Conservation (phyloP, 1,140 invertebrate species). For the Pemphigus obesinymphae region DNA sequence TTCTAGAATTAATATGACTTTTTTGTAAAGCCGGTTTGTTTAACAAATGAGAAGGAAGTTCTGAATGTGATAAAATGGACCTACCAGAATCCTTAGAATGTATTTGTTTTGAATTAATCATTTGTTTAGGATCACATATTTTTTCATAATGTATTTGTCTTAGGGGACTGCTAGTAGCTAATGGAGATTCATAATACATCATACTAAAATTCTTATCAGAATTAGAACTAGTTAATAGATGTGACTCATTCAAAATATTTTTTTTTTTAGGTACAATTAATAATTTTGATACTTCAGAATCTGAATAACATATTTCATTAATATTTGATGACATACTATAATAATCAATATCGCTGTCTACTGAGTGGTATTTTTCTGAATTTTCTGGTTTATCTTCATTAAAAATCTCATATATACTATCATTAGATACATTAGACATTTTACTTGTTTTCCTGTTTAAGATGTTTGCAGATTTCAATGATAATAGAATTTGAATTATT, state of each 20-base stretch:
- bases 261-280: background rate
- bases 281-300: background rate
- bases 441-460: background rate
- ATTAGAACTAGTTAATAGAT: background rate
- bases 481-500: no score
- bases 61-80: background rate
- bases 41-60: background rate
- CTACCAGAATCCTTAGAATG: background rate
- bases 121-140: background rate
- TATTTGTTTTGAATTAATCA: background rate
- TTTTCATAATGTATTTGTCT: background rate
- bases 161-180: conserved; percentile 3
- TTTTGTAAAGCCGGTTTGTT: background rate
- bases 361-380: background rate
- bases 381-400: background rate
- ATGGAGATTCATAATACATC: background rate
- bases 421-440: background rate
- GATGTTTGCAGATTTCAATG: background rate
- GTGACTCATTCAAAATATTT: background rate
- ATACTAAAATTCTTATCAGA: background rate
- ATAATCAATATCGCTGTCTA: background rate
- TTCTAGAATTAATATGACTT: no score
- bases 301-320: background rate
- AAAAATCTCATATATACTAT: background rate
- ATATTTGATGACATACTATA: background rate